These are phyloP conservation scores for Bellardia bayeri DNA, from an alignment of 2,888 invertebrate genomes.

Conservation along the genomic window DNA sequence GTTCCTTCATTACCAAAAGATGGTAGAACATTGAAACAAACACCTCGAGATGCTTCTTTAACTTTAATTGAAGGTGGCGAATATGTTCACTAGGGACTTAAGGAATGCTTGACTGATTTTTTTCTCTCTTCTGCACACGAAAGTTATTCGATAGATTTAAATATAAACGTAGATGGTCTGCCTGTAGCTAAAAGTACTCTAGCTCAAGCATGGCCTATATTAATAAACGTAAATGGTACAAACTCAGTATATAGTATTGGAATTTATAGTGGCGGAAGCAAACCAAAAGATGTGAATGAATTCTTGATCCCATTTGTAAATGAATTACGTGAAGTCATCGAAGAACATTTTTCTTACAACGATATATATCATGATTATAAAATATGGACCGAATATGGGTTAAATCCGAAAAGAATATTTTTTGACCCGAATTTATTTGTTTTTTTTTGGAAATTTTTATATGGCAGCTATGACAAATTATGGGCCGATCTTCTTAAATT, in stretches of 20 bases:
- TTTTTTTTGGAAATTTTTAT: too few species aligned
- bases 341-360: too few species aligned
- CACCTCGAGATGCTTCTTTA: too few species aligned
- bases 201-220: conserved; percentile 60
- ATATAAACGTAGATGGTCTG: conserved; percentile 60
- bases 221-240: conserved; percentile 50
- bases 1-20: too few species aligned
- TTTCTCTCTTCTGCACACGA: conserved; percentile 14
- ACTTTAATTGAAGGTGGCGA: conserved; percentile 28
- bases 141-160: conserved; percentile 30
- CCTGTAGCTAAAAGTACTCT: conserved; percentile 62
- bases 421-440: too few species aligned
- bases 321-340: conserved; percentile 57
- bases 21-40: too few species aligned
- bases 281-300: conserved; percentile 56
- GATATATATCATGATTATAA: too few species aligned
- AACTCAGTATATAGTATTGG: conserved; percentile 22
- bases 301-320: conserved; percentile 49
- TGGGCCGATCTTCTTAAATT: too few species aligned
- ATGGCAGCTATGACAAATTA: too few species aligned
- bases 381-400: too few species aligned
- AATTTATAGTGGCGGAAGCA: conserved; percentile 46
- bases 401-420: too few species aligned
- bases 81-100: conserved; percentile 62
- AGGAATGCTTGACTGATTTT: conserved; percentile 66